Base-by-base conservation (phyloP, 2,797 vertebrate genomes). In the Discoglossus pictus region DNA sequence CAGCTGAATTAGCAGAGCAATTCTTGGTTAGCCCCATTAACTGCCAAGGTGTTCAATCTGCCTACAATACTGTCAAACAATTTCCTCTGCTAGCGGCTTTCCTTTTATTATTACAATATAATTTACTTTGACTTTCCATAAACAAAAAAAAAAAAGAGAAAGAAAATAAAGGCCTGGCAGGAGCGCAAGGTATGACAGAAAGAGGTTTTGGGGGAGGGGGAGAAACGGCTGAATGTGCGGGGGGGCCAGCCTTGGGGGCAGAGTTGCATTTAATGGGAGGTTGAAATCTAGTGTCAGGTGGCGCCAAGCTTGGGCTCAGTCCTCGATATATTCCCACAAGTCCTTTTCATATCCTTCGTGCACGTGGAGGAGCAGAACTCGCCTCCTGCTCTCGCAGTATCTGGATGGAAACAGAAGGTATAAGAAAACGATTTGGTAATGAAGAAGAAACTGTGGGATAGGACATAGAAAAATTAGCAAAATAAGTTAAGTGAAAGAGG, bases 341-440 rank as follows among this genome's bases (percentile, higher is more conserved):
- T 99, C 97, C 88, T 98, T 99, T 88, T 99, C 97, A 68, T 99
- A 99, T 87, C 97, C 97, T 95, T 99, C 97, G 83, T 99, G 97
- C 87, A 99, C 97, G 36, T 99, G 97, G 90, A 99, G 97, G 87
- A 99, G 90, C 85, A 99, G 92, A 84, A 99, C 97, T 90, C 93
- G 92, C 83, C 97, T 92, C 79, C 97, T 93, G 84, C 97, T 99
- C 93, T 99, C 97, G 91, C 97, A 99, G 92, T 99, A 99, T 98
- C 97, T 99, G 83, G 11, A 63, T 55, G 44, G 25, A 47, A 6
- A 7, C 7, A 43, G 6, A 46, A 38, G 6, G 2, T 8, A 36
- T 8, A 9, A 2, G 51, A 18, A 34, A n/a, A n/a, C n/a, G n/a
- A n/a, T n/a, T n/a, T n/a, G n/a, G n/a, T n/a, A n/a, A n/a, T n/a